Percentiles rank a stretch among this genome's conserved stretches.
Evolutionary conservation across 2,797 vertebrate species (phyloP).

Genomic region (Lates japonicus): DNA sequence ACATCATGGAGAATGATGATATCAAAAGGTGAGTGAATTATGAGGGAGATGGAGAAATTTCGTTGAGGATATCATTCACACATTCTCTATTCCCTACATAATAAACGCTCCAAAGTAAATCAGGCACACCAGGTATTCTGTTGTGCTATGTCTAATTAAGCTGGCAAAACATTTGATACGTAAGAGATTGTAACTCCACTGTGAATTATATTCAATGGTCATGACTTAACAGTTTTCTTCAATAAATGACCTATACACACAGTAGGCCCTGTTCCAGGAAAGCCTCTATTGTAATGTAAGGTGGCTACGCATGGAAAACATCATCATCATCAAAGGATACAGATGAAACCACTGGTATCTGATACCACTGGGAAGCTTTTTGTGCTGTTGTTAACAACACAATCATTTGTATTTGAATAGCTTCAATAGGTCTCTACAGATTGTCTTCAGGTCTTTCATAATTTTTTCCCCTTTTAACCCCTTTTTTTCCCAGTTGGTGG

Average conservation of each 20-base stretch:
- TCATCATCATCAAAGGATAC: not conserved
- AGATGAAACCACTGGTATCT: not conserved
- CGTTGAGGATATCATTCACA: not conserved
- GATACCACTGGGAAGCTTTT: slow-evolving; percentile 6
- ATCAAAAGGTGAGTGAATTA: slow-evolving; percentile 88
- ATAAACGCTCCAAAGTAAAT: not conserved
- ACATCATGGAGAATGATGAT: slow-evolving; percentile 87
- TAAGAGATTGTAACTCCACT: not conserved
- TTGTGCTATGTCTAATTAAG: not conserved
- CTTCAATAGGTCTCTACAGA: not conserved
- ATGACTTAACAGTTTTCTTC: not conserved
- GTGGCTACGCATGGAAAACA: not conserved
- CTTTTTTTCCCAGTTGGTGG: slow-evolving; percentile 90
- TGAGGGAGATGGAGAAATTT: not conserved
- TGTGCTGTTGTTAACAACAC: not conserved
- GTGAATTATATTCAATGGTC: not conserved
- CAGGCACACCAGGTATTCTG: too few relatives aligned
- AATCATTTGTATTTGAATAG: slow-evolving; percentile 21
- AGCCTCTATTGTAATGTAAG: not conserved
- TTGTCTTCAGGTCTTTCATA: not conserved
- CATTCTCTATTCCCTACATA: not conserved
- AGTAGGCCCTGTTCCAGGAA: not conserved
- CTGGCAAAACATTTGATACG: too few relatives aligned
- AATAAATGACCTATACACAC: not conserved
- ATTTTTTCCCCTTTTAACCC: not conserved